These are phyloP conservation scores for Parnassius smintheus DNA, from an alignment of 2,888 invertebrate species.

Conservation along the genomic window DNA sequence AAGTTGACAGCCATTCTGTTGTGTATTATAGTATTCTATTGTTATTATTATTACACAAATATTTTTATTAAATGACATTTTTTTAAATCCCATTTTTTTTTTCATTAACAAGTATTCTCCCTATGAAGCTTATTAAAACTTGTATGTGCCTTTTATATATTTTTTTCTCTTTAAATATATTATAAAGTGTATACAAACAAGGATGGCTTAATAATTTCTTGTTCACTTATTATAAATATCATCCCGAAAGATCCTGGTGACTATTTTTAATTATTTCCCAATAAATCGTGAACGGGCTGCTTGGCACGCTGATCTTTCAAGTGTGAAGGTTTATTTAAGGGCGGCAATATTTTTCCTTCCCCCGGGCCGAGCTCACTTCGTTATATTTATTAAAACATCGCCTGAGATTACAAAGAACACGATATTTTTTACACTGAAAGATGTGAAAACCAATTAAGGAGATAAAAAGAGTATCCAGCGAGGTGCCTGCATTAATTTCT, in stretches of 20 bases:
- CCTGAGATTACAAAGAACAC: slow-evolving; percentile 80
- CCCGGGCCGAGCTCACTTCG: slow-evolving; percentile 69
- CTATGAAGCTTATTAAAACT: too few relatives aligned
- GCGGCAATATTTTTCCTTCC: slow-evolving; percentile 72
- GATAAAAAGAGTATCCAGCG: slow-evolving; percentile 80
- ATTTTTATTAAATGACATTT: too few relatives aligned
- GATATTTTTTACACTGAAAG: slow-evolving; percentile 78
- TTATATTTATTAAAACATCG: slow-evolving; percentile 82
- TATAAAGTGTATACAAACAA: too few relatives aligned
- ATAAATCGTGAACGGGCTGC: slow-evolving; percentile 71
- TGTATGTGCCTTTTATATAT: too few relatives aligned
- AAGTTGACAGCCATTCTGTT: too few relatives aligned
- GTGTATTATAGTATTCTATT: too few relatives aligned
- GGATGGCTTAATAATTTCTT: neutral
- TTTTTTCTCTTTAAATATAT: too few relatives aligned
- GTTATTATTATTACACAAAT: too few relatives aligned
- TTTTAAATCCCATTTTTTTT: too few relatives aligned
- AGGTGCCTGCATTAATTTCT: slow-evolving; percentile 81
- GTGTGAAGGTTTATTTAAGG: slow-evolving; percentile 79
- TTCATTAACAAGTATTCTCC: too few relatives aligned
- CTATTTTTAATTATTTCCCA: slow-evolving; percentile 72
- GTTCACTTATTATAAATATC: slow-evolving; percentile 61
- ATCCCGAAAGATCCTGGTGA: slow-evolving; percentile 46
- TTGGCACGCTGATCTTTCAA: slow-evolving; percentile 74
- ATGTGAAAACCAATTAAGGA: slow-evolving; percentile 82